These are phyloP conservation scores for Girardinus metallicus DNA, from an alignment of 2,797 vertebrate genomes.

Conservation along the genomic window DNA sequence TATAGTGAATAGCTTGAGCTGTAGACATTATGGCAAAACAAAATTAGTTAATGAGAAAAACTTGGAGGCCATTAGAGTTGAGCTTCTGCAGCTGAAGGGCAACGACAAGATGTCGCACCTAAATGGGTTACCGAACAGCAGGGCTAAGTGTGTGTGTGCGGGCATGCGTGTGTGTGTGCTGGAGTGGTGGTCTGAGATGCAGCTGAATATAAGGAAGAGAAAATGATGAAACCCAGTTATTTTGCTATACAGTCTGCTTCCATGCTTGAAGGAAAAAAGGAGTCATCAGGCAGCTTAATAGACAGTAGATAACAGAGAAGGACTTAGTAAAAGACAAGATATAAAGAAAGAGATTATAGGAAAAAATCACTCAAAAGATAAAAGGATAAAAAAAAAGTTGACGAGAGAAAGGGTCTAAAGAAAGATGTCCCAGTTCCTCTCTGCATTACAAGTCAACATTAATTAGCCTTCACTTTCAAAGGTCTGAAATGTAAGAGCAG, in stretches of 20 bases:
- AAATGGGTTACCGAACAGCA: constrained; percentile 56
- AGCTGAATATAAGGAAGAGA: constrained; percentile 46
- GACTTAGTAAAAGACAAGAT: constrained; percentile 39
- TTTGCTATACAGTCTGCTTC: constrained; percentile 58
- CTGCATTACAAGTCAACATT: constrained; percentile 46
- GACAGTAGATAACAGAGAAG: constrained; percentile 35
- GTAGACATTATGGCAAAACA: constrained; percentile 60
- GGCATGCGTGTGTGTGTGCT: background rate
- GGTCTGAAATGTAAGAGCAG: constrained; percentile 37
- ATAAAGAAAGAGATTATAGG: constrained; percentile 44
- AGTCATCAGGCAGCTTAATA: constrained; percentile 47
- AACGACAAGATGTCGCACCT: constrained; percentile 57
- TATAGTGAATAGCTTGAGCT: constrained; percentile 45
- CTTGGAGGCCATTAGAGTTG: constrained; percentile 58
- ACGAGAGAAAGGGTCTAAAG: constrained; percentile 41
- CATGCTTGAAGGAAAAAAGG: constrained; percentile 46
- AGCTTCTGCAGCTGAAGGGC: constrained; percentile 54
- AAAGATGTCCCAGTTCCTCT: constrained; percentile 45
- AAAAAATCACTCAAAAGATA: constrained; percentile 43
- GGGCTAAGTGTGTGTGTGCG: constrained; percentile 11
- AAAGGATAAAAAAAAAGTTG: constrained; percentile 51
- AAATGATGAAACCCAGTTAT: constrained; percentile 48
- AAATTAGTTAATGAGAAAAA: constrained; percentile 71
- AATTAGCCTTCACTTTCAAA: constrained; percentile 33
- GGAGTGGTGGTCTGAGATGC: constrained; percentile 21